Evolutionary conservation across 2,113 vertebrate genomes (phyloP).

Genomic region (Prunella himalayana): DNA sequence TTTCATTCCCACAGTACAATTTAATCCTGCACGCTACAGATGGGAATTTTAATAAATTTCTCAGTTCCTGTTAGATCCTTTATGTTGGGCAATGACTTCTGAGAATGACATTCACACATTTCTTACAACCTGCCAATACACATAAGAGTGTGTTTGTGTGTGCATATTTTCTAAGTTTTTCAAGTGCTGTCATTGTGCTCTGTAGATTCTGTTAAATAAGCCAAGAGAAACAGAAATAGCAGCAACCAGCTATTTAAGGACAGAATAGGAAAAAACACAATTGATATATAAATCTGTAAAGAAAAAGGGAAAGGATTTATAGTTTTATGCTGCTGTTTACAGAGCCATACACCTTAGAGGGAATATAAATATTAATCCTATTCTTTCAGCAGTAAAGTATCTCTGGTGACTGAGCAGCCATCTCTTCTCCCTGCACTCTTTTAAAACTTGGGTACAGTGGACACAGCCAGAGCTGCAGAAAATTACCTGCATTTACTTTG

Average conservation of each 20-base stretch:
- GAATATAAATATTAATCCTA: neutral
- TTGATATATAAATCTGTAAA: neutral
- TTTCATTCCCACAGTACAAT: neutral
- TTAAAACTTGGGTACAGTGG: neutral
- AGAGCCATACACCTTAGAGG: neutral
- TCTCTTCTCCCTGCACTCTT: neutral
- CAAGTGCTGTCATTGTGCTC: neutral
- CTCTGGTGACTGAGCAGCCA: neutral
- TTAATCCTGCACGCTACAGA: neutral
- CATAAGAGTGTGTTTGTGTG: neutral
- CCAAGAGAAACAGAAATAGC: neutral
- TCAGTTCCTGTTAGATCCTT: neutral
- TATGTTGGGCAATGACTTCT: neutral
- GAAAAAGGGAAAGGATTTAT: neutral
- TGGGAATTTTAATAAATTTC: neutral
- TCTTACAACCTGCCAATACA: neutral
- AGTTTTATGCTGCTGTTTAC: neutral
- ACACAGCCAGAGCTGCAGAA: neutral
- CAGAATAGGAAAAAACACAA: neutral
- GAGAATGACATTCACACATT: neutral
- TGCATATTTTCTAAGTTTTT: neutral
- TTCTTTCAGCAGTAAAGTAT: neutral
- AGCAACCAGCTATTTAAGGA: neutral
- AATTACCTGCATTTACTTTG: neutral
- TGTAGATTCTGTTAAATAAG: neutral